These are phyloP conservation scores for Glossosoma conforme DNA, from an alignment of 1,140 invertebrate species.

Conservation along the genomic window DNA sequence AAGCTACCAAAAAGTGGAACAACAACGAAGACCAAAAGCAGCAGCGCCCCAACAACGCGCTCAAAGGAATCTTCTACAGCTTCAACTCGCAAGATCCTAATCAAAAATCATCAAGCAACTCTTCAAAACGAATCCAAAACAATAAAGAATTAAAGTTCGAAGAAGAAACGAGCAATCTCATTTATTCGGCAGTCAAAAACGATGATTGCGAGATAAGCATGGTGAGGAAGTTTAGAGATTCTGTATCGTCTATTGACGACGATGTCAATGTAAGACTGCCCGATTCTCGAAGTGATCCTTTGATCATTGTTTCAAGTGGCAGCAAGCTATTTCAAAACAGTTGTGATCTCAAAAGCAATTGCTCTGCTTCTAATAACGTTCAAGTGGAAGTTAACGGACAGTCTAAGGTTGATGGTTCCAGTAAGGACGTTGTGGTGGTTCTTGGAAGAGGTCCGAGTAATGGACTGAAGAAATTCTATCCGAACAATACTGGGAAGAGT, in stretches of 20 bases:
- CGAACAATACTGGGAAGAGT: conserved; percentile 15
- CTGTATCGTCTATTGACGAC: conserved; percentile 1
- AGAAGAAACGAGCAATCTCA: conserved; percentile 23
- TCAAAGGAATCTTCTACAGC: conserved; percentile 19
- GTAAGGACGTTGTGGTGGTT: conserved; percentile 17
- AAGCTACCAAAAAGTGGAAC: conserved; percentile 13
- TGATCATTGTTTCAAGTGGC: conserved; percentile 2
- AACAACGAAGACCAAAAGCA: conserved; percentile 14
- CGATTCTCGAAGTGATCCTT: conserved; percentile 21
- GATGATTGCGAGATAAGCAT: conserved; percentile 16
- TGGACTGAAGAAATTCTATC: conserved; percentile 23
- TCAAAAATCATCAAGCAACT: background rate
- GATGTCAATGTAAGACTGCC: conserved; percentile 13
- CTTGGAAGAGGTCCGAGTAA: conserved; percentile 14
- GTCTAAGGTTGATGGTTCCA: too few relatives aligned
- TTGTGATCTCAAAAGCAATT: background rate
- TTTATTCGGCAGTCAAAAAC: conserved; percentile 5
- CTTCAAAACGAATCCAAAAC: conserved; percentile 1
- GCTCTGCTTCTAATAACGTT: too few relatives aligned
- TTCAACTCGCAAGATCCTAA: conserved; percentile 9
- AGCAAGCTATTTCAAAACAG: background rate
- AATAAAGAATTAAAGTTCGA: conserved; percentile 22
- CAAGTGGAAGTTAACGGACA: too few relatives aligned
- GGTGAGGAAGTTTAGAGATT: conserved; percentile 13
- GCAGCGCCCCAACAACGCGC: conserved; percentile 2